These are phyloP conservation scores for Aromia moschata DNA, from an alignment of 2,888 invertebrate genomes.

Conservation along the genomic window DNA sequence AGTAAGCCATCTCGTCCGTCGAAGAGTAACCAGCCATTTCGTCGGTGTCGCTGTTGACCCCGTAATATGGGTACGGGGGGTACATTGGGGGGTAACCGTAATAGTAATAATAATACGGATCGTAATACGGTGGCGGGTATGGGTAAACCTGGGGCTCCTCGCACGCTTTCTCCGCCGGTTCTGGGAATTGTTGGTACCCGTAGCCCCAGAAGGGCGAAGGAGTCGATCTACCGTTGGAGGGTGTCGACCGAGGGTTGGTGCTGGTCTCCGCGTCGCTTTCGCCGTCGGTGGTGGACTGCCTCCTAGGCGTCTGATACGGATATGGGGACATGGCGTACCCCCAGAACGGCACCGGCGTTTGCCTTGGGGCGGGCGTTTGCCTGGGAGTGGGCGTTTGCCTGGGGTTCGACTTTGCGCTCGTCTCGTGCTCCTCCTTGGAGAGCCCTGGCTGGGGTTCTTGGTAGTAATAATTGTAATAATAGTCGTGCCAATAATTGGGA, in stretches of 20 bases:
- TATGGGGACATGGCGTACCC: conserved; percentile 50
- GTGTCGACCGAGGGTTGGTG: conserved; percentile 35
- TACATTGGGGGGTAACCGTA: conserved; percentile 57
- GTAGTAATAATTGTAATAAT: conserved; percentile 47
- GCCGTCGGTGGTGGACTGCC: conserved; percentile 23
- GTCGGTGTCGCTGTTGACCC: conserved; percentile 49
- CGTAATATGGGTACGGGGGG: conserved; percentile 52
- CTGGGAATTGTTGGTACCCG: conserved; percentile 24
- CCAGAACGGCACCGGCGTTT: conserved; percentile 53
- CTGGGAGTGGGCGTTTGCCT: conserved; percentile 38
- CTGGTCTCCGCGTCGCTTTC: conserved; percentile 37
- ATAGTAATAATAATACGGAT: conserved; percentile 55
- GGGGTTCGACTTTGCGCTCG: conserved; percentile 28
- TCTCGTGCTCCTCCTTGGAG: conserved; percentile 24
- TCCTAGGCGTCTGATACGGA: conserved; percentile 33
- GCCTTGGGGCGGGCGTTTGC: conserved; percentile 29
- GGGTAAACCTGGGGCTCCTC: conserved; percentile 32
- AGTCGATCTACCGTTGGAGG: conserved; percentile 24
- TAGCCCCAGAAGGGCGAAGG: conserved; percentile 23
- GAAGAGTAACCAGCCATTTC: conserved; percentile 61
- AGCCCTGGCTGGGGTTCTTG: conserved; percentile 38
- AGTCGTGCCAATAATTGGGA: conserved; percentile 54
- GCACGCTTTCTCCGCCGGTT: conserved; percentile 31
- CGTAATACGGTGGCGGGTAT: conserved; percentile 58
- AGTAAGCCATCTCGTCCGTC: conserved; percentile 59